Base-by-base conservation (phyloP, 2,888 invertebrate species). In the Trissolcus brochymenae region DNA sequence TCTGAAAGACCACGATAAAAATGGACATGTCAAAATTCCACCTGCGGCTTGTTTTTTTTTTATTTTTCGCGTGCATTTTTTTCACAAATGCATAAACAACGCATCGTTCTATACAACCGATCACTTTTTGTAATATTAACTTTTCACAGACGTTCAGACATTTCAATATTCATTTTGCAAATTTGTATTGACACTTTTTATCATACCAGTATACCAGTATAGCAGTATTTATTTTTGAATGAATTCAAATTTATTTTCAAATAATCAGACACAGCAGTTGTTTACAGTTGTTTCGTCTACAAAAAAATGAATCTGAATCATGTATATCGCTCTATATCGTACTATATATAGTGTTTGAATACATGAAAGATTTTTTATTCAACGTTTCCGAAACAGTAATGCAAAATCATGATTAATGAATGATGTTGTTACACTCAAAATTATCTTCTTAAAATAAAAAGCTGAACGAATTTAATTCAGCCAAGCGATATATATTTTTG, bases 101-200 rank as follows among this genome's bases (percentile, higher is more conserved):
- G 50, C 70, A 76, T 56, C 65, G 76, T 61, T 70, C 53, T 55
- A 70, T 56, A 61, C 65, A 51, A 55, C 55, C 21, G 61, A 76
- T 76, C 65, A 70, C 61, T 65, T 66, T 35, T 70, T 76, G 76
- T 76, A 66, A 70, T 66, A 76, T 76, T 70, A 76, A 76, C 70
- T 70, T 35, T 35, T 56, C 61, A 64, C 76, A 70, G 60, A 70
- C 68, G 55, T 70, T 75, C 62, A 70, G 70, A 64, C 60, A 68
- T 65, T 65, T 75, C 70, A 68, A 75, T 75, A 75, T 75, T 64
- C 75, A 75, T 64, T 76, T 76, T 76, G 76, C 66, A 76, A 76
- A 70, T 71, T 76, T 57, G 54, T 76, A 59, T 51, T 66, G 65
- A 70, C 71, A 76, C 70, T 66, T 65, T 71, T 65, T 66, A 76